Base-by-base conservation (phyloP, 2,797 vertebrate genomes). In the Danio kyathit region DNA sequence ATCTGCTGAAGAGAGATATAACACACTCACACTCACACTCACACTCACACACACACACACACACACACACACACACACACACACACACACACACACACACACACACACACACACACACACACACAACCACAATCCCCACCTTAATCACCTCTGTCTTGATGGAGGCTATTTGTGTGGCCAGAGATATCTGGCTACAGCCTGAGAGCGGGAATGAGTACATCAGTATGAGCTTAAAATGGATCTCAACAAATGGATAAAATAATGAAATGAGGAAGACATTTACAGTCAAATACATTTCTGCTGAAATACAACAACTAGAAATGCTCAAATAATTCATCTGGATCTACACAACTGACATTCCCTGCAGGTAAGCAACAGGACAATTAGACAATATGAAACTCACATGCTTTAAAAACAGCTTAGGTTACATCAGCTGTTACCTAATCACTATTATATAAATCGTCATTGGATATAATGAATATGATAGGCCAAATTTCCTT, bases 101-200 rank as follows among this genome's bases (percentile, higher is more conserved):
- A 61, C 11, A 79, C 19, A 74, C 19, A 78, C 43, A 64, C 29
- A 29, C 29, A 29, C 29, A n/a, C n/a, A 61, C 11, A 79, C 19
- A 74, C 19, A 78, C 43, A 64, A 6, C 70, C 78, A 76, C 49
- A 84, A 87, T 85, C 70, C 77, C 76, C 70, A 79, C 56, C 63
- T 11, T 71, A 40, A 79, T 83, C 73, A 81, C 59, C 56, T 76
- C 48, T 76, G 17, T 70, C 66, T 43, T 81, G 57, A 70, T 81
- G 80, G 65, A 76, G 65, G 73, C 54, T 60, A 70, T 64, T 64
- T 63, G 67, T 69, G 89, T 82, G 74, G 88, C 88, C 85, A 88
- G 51, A 74, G 71, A 74, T 46, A 57, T 38, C 69, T 56, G 7
- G 12, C n/a, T 57, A 43, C 5, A 60, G 48, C 51, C 59, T 38